A percentile compares a stretch with the other conserved stretches of the same genome.
Evolutionary conservation across 2,797 vertebrate genomes (phyloP).

Genomic region (Allobates femoralis): DNA sequence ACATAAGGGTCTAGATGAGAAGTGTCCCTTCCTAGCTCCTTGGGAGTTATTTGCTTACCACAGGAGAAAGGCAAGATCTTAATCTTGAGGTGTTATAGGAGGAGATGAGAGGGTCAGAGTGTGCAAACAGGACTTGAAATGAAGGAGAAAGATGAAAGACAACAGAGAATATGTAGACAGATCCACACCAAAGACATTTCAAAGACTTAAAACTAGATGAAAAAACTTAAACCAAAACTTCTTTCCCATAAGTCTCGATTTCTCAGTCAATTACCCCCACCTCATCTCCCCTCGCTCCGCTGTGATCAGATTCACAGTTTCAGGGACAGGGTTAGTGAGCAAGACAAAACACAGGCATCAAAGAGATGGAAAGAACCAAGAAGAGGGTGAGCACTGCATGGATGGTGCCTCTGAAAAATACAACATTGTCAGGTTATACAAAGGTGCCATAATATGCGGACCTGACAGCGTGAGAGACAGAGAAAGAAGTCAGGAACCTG

Average conservation of each 20-base stretch:
- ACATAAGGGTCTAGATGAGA: not conserved
- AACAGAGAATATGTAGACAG: not conserved
- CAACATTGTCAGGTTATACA: not conserved
- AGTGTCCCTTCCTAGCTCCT: not conserved
- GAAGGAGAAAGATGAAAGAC: conserved; percentile 48
- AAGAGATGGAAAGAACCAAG: conserved; percentile 11
- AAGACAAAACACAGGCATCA: conserved; percentile 33
- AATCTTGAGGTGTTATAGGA: not conserved
- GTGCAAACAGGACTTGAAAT: conserved; percentile 19
- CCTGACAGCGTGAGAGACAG: not conserved
- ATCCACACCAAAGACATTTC: not conserved
- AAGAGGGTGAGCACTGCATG: not conserved
- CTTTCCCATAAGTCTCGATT: conserved; percentile 33
- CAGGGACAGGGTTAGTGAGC: not conserved
- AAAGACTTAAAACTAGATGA: conserved; percentile 44
- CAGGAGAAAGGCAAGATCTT: conserved; percentile 22
- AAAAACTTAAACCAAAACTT: conserved; percentile 42
- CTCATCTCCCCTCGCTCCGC: not conserved
- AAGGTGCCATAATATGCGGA: not conserved
- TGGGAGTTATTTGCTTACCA: conserved; percentile 31
- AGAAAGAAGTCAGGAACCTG: too few species aligned
- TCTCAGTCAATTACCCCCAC: conserved; percentile 31
- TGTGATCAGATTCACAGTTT: conserved; percentile 18
- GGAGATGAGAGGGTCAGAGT: conserved; percentile 33
- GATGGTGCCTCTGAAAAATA: not conserved